A percentile compares a stretch with the other conserved stretches of the same genome.
phyloP scores from a whole-genome alignment of 1,140 invertebrate species.

The Dolichoris vasculosae region DNA sequence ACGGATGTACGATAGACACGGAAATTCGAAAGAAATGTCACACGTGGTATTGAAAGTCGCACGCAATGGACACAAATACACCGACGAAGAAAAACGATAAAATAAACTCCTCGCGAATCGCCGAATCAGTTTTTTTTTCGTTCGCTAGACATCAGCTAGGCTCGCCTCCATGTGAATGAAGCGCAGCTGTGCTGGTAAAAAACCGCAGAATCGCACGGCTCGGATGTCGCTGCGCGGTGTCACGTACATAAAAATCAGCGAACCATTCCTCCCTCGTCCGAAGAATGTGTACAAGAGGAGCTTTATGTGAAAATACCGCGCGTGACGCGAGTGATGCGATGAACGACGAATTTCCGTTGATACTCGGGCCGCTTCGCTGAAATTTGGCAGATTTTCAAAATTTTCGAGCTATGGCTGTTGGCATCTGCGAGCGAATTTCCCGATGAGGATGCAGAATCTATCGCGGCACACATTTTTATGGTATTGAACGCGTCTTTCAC shows the following conservation, averaged over 20 bases:
- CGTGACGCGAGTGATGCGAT: not conserved
- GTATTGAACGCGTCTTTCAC: not conserved
- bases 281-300: not conserved
- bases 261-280: not conserved
- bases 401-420: not conserved
- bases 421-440: not conserved
- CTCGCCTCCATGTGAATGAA: constrained; percentile 16
- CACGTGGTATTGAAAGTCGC: not conserved
- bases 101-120: constrained; percentile 14
- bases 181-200: not conserved
- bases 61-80: not conserved
- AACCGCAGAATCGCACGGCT: constrained; percentile 33
- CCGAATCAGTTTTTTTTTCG: constrained; percentile 31
- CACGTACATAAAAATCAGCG: constrained; percentile 32
- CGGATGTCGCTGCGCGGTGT: constrained; percentile 10
- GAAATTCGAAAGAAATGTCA: constrained; percentile 5
- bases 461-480: not conserved
- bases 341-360: not conserved
- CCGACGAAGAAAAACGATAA: not conserved
- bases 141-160: too few relatives aligned
- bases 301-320: constrained; percentile 2
- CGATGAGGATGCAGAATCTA: not conserved
- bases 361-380: too few relatives aligned
- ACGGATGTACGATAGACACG: not conserved
- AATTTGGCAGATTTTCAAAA: constrained; percentile 24